phyloP scores from a whole-genome alignment of 2,888 invertebrate genomes.

The Cheilosia grossa region DNA sequence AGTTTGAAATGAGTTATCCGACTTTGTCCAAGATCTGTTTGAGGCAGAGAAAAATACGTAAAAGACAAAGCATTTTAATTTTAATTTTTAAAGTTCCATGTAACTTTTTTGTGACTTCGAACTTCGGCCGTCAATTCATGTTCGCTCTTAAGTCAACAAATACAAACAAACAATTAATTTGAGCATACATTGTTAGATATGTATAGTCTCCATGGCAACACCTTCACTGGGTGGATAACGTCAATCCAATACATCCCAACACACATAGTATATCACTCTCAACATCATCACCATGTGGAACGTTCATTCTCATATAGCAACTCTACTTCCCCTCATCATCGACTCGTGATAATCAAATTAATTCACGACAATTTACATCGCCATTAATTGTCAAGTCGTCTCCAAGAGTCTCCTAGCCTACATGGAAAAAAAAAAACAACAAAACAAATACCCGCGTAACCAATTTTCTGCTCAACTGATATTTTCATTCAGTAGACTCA shows the following conservation, averaged over 20 bases:
- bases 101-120: too few species aligned
- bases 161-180: too few species aligned
- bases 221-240: too few species aligned
- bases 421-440: conserved; percentile 3
- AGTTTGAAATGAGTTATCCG: too few species aligned
- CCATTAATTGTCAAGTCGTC: conserved; percentile 62
- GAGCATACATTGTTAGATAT: too few species aligned
- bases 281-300: conserved; percentile 4
- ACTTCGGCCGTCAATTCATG: too few species aligned
- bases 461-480: conserved; percentile 69
- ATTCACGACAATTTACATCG: conserved; percentile 59
- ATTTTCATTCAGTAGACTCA: conserved; percentile 55
- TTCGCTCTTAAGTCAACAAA: too few species aligned
- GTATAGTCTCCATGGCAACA: too few species aligned
- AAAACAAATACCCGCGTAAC: conserved; percentile 17
- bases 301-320: neutral
- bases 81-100: too few species aligned
- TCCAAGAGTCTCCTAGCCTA: conserved; percentile 30
- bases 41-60: too few species aligned
- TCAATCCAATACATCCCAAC: neutral
- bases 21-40: too few species aligned
- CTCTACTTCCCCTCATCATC: conserved; percentile 19
- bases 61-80: too few species aligned
- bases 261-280: neutral
- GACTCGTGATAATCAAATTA: conserved; percentile 52